Base-by-base conservation (phyloP, 2,113 vertebrate species). In the Muntiacus reevesi region DNA sequence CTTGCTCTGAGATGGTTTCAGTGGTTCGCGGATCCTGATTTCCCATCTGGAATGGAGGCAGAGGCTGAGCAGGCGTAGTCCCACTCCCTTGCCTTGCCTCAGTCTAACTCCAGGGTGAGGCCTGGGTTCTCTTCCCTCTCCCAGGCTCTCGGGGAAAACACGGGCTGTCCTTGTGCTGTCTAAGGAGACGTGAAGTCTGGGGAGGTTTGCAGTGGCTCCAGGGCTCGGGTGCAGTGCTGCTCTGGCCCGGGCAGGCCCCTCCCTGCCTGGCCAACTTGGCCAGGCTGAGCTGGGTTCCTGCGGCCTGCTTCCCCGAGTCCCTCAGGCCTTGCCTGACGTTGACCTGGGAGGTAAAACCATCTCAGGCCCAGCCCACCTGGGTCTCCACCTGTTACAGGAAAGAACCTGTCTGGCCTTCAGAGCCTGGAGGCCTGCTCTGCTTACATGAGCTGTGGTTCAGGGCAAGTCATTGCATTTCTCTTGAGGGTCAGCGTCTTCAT, bases 151-250 rank as follows among this genome's bases (percentile, higher is more conserved):
- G 25, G 2, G 7, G 11, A 79, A 60, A n/a, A 17, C 84, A 23
- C 45, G 85, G 33, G 28, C 87, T 82, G 62, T 17, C 47, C 40
- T 64, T 1, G 0, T 33, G 25, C 62, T 30, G 17, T 54, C 17
- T 45, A 30, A 60, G 50, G 78, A 95, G 71, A 76, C 1, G 0
- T 14, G 47, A 59, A 36, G 30, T 28, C 50, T 50, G 59, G n/a
- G 11, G n/a, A 17, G 6, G 47, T 55, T 54, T 17, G 19, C 7
- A 1, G 4, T 1, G 9, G 3, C 4, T 0, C 45, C 47, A 19
- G 59, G n/a, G n/a, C 6, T 16, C 4, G 90, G 16, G 11, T 43
- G 6, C 9, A 43, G 59, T 60, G 43, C 59, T 12, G 16, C 13
- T 94, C n/a, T 64, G 23, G 4, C 55, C 7, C 0, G 6, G 50